phyloP scores from a whole-genome alignment of 2,888 invertebrate genomes.

The Mythimna impura region DNA sequence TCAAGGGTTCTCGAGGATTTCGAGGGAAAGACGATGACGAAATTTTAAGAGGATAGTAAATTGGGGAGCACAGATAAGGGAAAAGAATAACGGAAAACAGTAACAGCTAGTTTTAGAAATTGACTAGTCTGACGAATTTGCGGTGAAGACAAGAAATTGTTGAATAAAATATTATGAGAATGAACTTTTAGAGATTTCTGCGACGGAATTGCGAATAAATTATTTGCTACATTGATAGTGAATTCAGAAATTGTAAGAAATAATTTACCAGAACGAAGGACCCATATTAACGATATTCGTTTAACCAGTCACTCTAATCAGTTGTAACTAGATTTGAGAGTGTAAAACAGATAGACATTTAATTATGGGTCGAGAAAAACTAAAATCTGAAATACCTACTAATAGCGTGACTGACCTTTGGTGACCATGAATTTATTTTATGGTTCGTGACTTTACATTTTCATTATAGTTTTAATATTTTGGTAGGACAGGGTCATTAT shows the following conservation, averaged over 20 bases:
- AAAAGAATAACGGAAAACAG: background rate
- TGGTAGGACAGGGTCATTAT: background rate
- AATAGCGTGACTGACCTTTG: conserved; percentile 46
- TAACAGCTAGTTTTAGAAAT: background rate
- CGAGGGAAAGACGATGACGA: background rate
- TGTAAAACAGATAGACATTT: background rate
- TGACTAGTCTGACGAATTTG: background rate
- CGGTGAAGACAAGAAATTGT: background rate
- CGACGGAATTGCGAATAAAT: conserved; percentile 1
- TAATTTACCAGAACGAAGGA: background rate
- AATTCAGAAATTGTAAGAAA: background rate
- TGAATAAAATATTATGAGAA: conserved; percentile 1
- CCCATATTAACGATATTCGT: background rate
- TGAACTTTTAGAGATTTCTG: background rate
- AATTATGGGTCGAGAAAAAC: background rate
- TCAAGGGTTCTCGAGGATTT: conserved; percentile 6
- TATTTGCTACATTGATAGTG: conserved; percentile 8
- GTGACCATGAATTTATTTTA: conserved; percentile 50
- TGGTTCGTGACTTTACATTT: conserved; percentile 24
- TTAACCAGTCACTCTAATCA: background rate
- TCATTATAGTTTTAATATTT: conserved; percentile 21
- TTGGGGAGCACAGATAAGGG: background rate
- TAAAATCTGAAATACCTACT: conserved; percentile 8
- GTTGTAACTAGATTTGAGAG: background rate
- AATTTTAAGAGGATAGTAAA: background rate